phyloP scores from a whole-genome alignment of 2,797 vertebrate genomes.

The Balearica regulorum region DNA sequence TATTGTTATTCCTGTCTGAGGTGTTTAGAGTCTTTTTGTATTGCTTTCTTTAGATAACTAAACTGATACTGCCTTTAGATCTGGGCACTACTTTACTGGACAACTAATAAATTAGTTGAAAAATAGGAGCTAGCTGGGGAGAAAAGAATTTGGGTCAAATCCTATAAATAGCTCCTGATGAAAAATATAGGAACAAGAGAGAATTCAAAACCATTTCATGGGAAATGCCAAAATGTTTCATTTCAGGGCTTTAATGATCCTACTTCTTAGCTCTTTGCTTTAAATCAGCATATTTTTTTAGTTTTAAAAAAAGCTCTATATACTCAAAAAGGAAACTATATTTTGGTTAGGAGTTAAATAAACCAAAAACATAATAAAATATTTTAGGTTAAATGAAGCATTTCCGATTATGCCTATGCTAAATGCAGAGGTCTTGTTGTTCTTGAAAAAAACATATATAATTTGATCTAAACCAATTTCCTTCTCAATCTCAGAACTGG shows the following conservation, averaged over 20 bases:
- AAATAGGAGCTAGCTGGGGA: conserved; percentile 3
- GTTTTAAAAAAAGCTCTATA: not conserved
- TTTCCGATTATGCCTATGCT: not conserved
- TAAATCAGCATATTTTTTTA: not conserved
- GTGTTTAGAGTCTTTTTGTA: not conserved
- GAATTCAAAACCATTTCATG: conserved; percentile 17
- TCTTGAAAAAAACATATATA: not conserved
- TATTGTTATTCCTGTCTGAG: not conserved
- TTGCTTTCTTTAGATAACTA: not conserved
- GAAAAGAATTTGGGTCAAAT: conserved; percentile 56
- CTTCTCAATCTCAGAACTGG: not conserved
- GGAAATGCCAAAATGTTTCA: conserved; percentile 14
- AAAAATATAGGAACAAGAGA: conserved; percentile 33
- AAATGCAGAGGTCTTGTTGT: not conserved
- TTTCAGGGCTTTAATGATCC: conserved; percentile 27
- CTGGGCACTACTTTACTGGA: not conserved
- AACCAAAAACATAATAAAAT: not conserved
- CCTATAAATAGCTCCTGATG: conserved; percentile 50
- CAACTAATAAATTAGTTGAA: conserved; percentile 33
- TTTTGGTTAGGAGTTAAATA: not conserved
- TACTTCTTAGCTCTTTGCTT: conserved; percentile 1
- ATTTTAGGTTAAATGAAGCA: not conserved
- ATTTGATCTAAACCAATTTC: not conserved
- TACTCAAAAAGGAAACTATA: not conserved
- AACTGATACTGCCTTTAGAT: not conserved